Base-by-base conservation (phyloP, 2,113 vertebrate species). In the Elephantulus edwardii region DNA sequence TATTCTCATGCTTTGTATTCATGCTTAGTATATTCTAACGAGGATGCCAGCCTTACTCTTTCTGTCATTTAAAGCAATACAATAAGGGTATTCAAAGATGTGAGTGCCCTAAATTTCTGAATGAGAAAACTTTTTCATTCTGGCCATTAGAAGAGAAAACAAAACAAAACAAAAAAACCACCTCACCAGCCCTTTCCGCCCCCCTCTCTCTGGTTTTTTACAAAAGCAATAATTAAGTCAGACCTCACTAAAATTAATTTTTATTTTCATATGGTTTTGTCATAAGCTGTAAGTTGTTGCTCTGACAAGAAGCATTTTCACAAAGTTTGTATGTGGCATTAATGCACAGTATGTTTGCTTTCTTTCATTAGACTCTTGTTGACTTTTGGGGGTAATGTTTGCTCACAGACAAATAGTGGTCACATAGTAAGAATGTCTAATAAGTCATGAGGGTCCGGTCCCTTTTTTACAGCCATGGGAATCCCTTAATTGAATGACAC, bases 1-100 rank as follows among this genome's bases (percentile, higher is more conserved):
- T 98, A 98, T 98, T 97, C 97, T 97, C 97, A 94, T 96, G 96
- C 96, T 98, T 98, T 97, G 89, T 97, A 97, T 97, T 97, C 97
- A 96, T 97, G 97, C 91, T 95, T 97, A 97, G 95, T 93, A 78
- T 96, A 97, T 91, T 88, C 50, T 96, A 97, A n/a, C n/a, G 96
- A 97, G 93, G 96, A 96, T 94, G 90, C 83, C 86, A 93, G 95
- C 95, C 97, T 96, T 96, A 91, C 93, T 95, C 89, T 93, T 88
- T 87, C 96, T 97, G 96, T 97, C 95, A 97, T 35, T 83, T 96
- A 94, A 95, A 97, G 96, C 96, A 97, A 97, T 97, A 97, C 84
- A 85, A 90, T 92, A 95, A 93, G 88, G 96, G 72, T 90, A 93
- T 95, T 97, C 96, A 94, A 50, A 89, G 92, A 74, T 70, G n/a